Conservation (phyloP, 2,888 invertebrate species). For the Catocala fraxini region DNA sequence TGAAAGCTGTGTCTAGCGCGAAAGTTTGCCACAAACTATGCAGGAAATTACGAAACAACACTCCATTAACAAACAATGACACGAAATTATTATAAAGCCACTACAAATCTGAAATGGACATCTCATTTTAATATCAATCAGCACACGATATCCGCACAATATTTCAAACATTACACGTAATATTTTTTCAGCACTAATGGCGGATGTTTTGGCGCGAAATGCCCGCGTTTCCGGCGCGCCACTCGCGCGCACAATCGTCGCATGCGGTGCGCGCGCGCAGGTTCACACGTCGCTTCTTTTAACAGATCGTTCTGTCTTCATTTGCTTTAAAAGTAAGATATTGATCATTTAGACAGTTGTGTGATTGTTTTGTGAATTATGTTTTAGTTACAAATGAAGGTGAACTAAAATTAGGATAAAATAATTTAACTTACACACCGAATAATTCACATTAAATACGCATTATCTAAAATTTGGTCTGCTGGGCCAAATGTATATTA, state of each 20-base stretch:
- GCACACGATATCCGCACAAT: slow-evolving; percentile 39
- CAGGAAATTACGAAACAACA: slow-evolving; percentile 22
- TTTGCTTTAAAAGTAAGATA: slow-evolving; percentile 42
- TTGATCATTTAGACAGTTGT: slow-evolving; percentile 32
- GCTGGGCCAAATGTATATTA: no score
- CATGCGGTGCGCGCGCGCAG: slow-evolving; percentile 61
- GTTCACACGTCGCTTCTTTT: slow-evolving; percentile 49
- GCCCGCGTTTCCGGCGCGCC: slow-evolving; percentile 61
- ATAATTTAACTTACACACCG: no score
- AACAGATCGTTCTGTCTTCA: slow-evolving; percentile 50
- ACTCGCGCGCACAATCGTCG: slow-evolving; percentile 64
- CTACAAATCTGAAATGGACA: slow-evolving; percentile 31
- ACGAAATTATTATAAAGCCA: slow-evolving; percentile 22
- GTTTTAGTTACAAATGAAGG: slow-evolving; percentile 1
- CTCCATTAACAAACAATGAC: slow-evolving; percentile 34
- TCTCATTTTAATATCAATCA: slow-evolving; percentile 52
- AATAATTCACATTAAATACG: no score
- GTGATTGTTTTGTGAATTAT: slow-evolving; percentile 14
- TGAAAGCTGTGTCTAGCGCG: no score
- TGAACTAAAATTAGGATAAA: background rate
- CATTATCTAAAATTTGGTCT: no score
- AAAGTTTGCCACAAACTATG: slow-evolving; percentile 5
- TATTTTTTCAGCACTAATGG: slow-evolving; percentile 66
- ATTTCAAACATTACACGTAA: slow-evolving; percentile 57
- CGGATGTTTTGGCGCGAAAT: slow-evolving; percentile 69